Percentiles rank a stretch among this genome's conserved stretches.
phyloP scores from a whole-genome alignment of 2,797 vertebrate genomes.

The Channa striata region DNA sequence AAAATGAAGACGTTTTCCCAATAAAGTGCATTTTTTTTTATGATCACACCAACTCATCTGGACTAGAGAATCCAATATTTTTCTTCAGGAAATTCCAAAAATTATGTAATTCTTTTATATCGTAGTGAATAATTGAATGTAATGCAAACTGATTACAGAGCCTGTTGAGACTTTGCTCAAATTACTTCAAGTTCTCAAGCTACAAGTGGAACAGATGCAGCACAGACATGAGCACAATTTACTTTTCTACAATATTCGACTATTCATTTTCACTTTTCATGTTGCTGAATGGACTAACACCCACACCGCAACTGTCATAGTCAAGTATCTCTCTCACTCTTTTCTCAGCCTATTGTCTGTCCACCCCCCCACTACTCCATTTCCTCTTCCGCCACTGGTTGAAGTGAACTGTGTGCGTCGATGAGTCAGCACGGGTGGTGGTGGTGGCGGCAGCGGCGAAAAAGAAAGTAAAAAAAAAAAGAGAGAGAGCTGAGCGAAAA shows the following conservation, averaged over 20 bases:
- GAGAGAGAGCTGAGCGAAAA: conserved; percentile 16
- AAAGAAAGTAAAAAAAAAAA: conserved; percentile 20
- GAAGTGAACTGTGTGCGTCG: conserved; percentile 43
- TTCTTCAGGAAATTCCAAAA: neutral
- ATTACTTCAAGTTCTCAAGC: conserved; percentile 9
- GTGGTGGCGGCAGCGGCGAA: neutral
- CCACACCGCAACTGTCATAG: conserved; percentile 61
- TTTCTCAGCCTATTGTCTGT: conserved; percentile 54
- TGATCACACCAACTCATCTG: neutral
- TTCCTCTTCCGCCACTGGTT: conserved; percentile 55
- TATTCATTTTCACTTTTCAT: conserved; percentile 33
- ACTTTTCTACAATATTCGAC: conserved; percentile 11
- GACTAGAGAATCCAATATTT: neutral
- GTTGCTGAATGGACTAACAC: conserved; percentile 58
- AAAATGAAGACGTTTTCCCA: neutral
- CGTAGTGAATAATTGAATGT: neutral
- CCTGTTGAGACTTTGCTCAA: neutral
- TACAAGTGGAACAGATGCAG: neutral
- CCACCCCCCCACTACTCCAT: conserved; percentile 36
- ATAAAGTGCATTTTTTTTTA: neutral
- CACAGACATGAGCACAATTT: conserved; percentile 5
- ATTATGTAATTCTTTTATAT: neutral
- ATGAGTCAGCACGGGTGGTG: conserved; percentile 52
- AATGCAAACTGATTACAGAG: neutral
- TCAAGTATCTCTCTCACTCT: conserved; percentile 60